phyloP scores from a whole-genome alignment of 92 coral and sea anemone genomes.

The Epizoanthus scotinus region DNA sequence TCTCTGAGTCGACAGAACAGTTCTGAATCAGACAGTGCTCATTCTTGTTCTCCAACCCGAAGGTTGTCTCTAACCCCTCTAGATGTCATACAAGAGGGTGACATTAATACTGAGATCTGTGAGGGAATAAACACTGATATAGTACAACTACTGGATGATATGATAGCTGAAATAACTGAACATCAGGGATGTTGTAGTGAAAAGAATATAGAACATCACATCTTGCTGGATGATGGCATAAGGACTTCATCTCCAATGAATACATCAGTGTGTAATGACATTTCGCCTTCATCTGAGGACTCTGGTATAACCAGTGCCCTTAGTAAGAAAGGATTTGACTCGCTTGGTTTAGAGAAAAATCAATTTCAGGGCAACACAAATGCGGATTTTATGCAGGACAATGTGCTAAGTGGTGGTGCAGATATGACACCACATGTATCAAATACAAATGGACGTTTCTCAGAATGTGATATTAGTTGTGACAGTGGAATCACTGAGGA shows the following conservation, averaged over 20 bases:
- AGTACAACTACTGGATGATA: conserved; percentile 46
- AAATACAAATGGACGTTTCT: conserved; percentile 34
- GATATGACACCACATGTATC: conserved; percentile 14
- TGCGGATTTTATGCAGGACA: background rate
- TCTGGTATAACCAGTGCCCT: conserved; percentile 73
- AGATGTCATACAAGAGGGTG: conserved; percentile 23
- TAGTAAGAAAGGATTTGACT: conserved; percentile 26
- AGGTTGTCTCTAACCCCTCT: conserved; percentile 12
- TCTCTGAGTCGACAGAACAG: conserved; percentile 83
- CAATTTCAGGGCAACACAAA: background rate
- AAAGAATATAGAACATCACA: conserved; percentile 12
- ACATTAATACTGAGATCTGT: conserved; percentile 13
- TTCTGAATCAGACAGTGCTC: conserved; percentile 44
- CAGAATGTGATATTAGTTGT: conserved; percentile 49
- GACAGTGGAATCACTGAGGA: conserved; percentile 49
- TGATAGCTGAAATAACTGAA: conserved; percentile 55
- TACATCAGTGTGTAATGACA: conserved; percentile 6
- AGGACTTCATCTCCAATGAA: conserved; percentile 37
- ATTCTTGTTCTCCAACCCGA: conserved; percentile 22
- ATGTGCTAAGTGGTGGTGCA: background rate
- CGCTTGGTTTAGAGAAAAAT: background rate
- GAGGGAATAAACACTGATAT: conserved; percentile 51
- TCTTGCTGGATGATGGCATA: conserved; percentile 17
- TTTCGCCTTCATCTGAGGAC: conserved; percentile 76
- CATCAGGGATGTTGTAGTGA: background rate